These are phyloP conservation scores for Greenwoodochromis staneri DNA, from an alignment of 2,113 vertebrate species.

Conservation along the genomic window DNA sequence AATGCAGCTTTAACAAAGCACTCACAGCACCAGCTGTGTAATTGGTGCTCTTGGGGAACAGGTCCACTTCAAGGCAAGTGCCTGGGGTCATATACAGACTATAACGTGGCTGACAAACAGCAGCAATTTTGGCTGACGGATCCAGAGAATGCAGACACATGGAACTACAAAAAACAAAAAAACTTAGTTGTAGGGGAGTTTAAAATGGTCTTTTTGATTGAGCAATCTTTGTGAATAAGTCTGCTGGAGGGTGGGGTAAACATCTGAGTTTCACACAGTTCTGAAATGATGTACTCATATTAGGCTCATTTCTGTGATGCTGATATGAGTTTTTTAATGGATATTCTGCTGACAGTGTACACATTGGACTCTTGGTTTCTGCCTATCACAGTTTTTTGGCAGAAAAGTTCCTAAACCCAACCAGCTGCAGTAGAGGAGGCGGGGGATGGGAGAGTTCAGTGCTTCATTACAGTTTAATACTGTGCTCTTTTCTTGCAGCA, in stretches of 20 bases:
- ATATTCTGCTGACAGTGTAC: neutral
- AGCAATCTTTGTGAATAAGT: neutral
- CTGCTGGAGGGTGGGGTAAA: neutral
- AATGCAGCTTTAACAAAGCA: constrained; percentile 22
- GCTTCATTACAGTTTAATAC: neutral
- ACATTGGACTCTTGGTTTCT: neutral
- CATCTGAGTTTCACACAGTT: neutral
- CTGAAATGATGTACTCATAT: neutral
- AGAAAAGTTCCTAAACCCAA: neutral
- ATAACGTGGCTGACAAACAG: neutral
- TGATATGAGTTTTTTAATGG: neutral
- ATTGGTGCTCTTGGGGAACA: constrained; percentile 31
- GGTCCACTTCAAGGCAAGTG: constrained; percentile 22
- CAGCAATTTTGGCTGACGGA: neutral
- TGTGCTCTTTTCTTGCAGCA: neutral
- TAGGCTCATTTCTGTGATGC: neutral
- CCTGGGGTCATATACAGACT: neutral
- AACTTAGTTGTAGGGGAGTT: neutral
- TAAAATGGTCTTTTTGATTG: neutral
- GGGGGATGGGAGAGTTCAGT: neutral
- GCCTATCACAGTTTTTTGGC: neutral
- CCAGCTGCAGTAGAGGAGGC: neutral
- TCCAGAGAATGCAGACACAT: neutral
- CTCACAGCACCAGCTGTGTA: constrained; percentile 11
- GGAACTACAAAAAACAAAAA: neutral